Evolutionary conservation across 1,140 invertebrate species (phyloP), one percentile per base, ranked within the genome.

Genomic region (Dryas iulia): DNA sequence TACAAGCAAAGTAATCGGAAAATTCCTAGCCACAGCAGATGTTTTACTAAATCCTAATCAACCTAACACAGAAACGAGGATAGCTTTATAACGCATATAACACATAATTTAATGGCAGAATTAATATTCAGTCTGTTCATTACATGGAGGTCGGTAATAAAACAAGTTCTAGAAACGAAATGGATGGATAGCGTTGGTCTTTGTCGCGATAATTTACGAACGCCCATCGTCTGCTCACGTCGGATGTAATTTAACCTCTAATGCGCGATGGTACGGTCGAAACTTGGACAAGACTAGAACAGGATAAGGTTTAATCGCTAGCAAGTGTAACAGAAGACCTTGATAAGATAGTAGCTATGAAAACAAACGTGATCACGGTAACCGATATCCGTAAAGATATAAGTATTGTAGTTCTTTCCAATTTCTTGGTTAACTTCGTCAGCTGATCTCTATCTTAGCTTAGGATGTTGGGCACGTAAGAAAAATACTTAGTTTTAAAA

Each of bases 311-410:
- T 24, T 56, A 56, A 47, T 39, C 59, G 35, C 12, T 62, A 24
- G 26, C 60, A 53, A 62, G 39, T 62, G 39, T 62, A 53, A 56
- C 53, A 26, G 24, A 62, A 18, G 28, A 26, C 53, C 53, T 56
- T 64, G 62, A 64, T 64, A 64, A 64, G 62, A 64, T 64, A 64
- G 14, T 11, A 52, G 39, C 30, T 23, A 64, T 56, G 62, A 64
- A 64, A 64, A 64, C 52, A 52, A 33, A 64, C 52, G 28, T 25
- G 52, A 63, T 33, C 24, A 11, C n/a, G 53, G 53, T 56, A 25
- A 56, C 53, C 53, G 24, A 26, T 56, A 56, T 47, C 39, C 39
- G 39, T 21, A 3, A 47, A 47, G 39, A 47, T 3, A 14, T 39
- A 6, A 3, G 14, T 18, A 14, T 39, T 39, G 35, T 39, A 1